A percentile compares a stretch with the other conserved stretches of the same genome.
Conservation (phyloP, 2,888 invertebrate genomes). For the Rugalucina vietnamica region DNA sequence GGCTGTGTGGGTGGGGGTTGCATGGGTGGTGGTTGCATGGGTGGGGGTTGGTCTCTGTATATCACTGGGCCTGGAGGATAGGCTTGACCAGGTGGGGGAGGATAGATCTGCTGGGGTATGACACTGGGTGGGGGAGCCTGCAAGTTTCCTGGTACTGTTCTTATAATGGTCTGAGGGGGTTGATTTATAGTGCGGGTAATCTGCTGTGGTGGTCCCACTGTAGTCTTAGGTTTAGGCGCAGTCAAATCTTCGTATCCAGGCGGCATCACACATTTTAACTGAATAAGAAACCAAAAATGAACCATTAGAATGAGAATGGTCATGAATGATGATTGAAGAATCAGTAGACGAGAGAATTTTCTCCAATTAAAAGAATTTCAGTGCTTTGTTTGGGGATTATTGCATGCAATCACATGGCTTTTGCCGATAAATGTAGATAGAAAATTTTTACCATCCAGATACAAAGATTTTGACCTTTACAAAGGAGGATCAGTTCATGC, state of each 20-base stretch:
- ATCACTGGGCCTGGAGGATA: not conserved
- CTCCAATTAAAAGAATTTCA: no score
- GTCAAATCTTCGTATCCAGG: constrained; percentile 58
- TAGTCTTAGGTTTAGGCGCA: not conserved
- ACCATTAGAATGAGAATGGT: no score
- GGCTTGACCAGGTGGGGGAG: not conserved
- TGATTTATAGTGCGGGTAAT: constrained; percentile 3
- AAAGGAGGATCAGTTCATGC: no score
- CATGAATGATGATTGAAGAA: no score
- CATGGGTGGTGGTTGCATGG: not conserved
- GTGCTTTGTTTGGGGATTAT: no score
- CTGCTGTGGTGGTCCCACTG: not conserved
- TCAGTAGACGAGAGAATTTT: no score
- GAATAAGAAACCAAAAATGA: constrained; percentile 36
- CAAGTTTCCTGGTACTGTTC: not conserved
- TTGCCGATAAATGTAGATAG: no score
- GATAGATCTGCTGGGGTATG: not conserved
- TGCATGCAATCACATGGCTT: no score
- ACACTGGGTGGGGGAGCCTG: not conserved
- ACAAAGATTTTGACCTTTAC: constrained; percentile 2
- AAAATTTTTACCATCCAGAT: not conserved
- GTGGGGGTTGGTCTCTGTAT: not conserved
- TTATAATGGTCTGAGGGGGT: not conserved
- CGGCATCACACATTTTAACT: constrained; percentile 65
- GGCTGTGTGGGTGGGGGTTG: constrained; percentile 1